Evolutionary conservation across 2,797 vertebrate genomes (phyloP).

Genomic region (Masticophis lateralis): DNA sequence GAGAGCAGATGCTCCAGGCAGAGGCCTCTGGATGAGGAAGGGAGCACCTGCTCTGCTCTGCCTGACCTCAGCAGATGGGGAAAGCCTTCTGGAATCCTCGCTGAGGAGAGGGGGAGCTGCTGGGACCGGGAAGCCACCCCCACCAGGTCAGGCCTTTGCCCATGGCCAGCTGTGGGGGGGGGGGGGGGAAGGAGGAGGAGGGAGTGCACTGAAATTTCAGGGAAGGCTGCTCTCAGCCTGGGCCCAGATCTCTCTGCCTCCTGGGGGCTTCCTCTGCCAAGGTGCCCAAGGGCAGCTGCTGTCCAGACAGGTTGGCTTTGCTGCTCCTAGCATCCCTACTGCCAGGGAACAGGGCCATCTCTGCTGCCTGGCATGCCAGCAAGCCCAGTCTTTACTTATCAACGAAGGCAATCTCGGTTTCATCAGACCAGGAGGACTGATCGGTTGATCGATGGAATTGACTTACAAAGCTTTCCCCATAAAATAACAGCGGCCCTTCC

Average conservation of each 20-base stretch:
- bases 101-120: background rate
- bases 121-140: background rate
- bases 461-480: background rate
- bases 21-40: background rate
- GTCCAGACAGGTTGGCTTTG: background rate
- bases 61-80: background rate
- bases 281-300: background rate
- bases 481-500: background rate
- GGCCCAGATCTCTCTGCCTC: background rate
- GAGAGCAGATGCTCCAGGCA: background rate
- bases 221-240: background rate
- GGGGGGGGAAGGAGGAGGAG: background rate
- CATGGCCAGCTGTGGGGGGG: background rate
- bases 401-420: too few species aligned
- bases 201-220: background rate
- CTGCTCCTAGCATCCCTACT: background rate
- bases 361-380: background rate
- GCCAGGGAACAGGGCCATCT: background rate
- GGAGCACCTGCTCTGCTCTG: background rate
- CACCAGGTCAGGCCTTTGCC: background rate
- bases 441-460: background rate
- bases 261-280: background rate
- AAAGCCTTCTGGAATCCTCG: background rate
- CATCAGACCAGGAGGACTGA: background rate
- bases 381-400: background rate